phyloP scores from a whole-genome alignment of 2,113 vertebrate species.

The Cebus imitator region DNA sequence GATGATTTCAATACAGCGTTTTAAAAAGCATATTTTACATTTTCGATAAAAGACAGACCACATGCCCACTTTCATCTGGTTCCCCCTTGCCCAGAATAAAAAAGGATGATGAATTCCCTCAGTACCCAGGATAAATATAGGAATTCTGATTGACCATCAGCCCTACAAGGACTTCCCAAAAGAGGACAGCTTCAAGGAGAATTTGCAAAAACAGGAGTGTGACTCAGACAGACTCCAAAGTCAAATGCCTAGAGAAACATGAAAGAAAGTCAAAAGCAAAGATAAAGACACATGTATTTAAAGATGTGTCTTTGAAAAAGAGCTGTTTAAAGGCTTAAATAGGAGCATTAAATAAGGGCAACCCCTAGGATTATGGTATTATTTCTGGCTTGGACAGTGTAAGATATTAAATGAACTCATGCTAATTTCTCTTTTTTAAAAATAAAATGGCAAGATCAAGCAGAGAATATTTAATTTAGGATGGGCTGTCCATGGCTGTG shows the following conservation, averaged over 20 bases:
- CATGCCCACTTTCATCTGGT: neutral
- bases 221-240: neutral
- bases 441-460: slow-evolving; percentile 48
- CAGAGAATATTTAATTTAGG: slow-evolving; percentile 44
- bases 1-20: neutral
- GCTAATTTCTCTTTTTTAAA: slow-evolving; percentile 60
- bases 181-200: neutral
- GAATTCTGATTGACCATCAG: neutral
- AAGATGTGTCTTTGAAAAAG: neutral
- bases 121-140: neutral
- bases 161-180: neutral
- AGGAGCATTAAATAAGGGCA: neutral
- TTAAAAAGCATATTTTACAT: neutral
- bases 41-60: neutral
- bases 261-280: neutral
- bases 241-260: neutral
- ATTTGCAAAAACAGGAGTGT: slow-evolving; percentile 7
- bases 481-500: neutral
- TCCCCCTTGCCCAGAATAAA: neutral
- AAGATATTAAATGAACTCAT: slow-evolving; percentile 14
- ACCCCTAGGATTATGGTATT: slow-evolving; percentile 53
- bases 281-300: neutral
- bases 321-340: neutral
- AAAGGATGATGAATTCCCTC: neutral
- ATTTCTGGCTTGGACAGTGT: slow-evolving; percentile 35